A percentile compares a stretch with the other conserved stretches of the same genome.
These are phyloP conservation scores for Machimus atricapillus DNA, from an alignment of 2,888 invertebrate genomes.

Conservation along the genomic window DNA sequence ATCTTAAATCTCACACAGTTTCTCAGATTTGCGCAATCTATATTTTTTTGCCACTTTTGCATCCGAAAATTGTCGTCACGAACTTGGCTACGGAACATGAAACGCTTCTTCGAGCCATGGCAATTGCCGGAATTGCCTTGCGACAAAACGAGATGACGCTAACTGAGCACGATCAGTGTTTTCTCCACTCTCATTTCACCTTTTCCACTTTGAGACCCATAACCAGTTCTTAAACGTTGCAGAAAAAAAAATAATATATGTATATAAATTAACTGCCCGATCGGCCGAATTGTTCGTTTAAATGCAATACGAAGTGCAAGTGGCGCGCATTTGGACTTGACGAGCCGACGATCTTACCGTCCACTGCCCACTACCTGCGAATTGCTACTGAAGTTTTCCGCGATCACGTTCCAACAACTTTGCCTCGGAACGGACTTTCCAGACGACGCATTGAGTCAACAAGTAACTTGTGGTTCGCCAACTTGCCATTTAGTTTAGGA, in stretches of 20 bases:
- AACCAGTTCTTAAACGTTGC: slow-evolving; percentile 16
- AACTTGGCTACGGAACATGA: neutral
- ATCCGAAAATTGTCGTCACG: slow-evolving; percentile 16
- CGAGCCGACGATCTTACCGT: neutral
- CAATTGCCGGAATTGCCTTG: neutral
- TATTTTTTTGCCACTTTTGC: slow-evolving; percentile 32
- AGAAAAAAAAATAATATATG: neutral
- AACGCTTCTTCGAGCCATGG: neutral
- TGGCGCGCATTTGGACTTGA: neutral
- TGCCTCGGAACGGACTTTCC: slow-evolving; percentile 8
- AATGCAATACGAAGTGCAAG: neutral
- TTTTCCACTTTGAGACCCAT: slow-evolving; percentile 16
- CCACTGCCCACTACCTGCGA: neutral
- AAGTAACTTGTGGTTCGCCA: neutral
- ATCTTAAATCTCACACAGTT: neutral
- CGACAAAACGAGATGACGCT: neutral
- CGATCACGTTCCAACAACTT: neutral
- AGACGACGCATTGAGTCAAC: neutral
- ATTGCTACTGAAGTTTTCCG: slow-evolving; percentile 1
- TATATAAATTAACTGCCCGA: neutral
- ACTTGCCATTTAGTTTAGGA: neutral
- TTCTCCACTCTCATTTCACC: neutral
- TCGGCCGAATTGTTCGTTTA: neutral
- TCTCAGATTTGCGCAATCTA: slow-evolving; percentile 21
- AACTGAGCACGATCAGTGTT: neutral